A percentile compares a stretch with the other conserved stretches of the same genome.
phyloP scores from a whole-genome alignment of 2,113 vertebrate genomes.

The Hippocampus abdominalis region DNA sequence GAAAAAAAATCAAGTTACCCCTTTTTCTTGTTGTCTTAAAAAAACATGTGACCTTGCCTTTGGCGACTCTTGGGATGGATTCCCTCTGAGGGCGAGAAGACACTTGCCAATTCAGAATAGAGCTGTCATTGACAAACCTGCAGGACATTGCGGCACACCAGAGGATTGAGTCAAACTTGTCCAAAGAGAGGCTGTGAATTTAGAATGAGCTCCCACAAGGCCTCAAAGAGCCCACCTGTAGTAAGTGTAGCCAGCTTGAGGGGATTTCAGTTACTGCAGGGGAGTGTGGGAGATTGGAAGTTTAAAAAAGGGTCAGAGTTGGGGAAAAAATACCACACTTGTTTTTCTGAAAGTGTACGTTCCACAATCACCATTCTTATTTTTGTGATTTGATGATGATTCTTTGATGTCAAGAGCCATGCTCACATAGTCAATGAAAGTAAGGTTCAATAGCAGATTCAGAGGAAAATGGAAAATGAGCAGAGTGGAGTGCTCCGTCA shows the following conservation, averaged over 20 bases:
- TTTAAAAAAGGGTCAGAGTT: background rate
- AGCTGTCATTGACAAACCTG: constrained; percentile 45
- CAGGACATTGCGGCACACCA: constrained; percentile 27
- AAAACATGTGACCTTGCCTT: constrained; percentile 14
- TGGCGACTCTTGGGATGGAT: constrained; percentile 4
- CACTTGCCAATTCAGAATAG: constrained; percentile 41
- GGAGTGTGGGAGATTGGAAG: background rate
- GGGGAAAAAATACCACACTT: background rate
- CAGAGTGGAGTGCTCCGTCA: constrained; percentile 31
- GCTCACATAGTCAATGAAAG: background rate
- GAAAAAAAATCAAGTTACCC: constrained; percentile 9
- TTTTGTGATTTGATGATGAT: constrained; percentile 21
- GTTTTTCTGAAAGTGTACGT: background rate
- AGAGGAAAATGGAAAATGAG: constrained; percentile 6
- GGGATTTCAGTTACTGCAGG: background rate
- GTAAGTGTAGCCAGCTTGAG: constrained; percentile 20
- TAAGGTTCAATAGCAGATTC: background rate
- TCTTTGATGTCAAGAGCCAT: constrained; percentile 2
- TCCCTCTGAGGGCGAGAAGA: constrained; percentile 15
- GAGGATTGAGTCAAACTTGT: constrained; percentile 35
- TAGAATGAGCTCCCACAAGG: constrained; percentile 38
- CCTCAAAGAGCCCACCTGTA: constrained; percentile 26
- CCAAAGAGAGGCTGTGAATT: constrained; percentile 45
- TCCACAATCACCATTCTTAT: constrained; percentile 10
- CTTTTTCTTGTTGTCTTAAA: constrained; percentile 25